These are phyloP conservation scores for Ceratoteleas bidentatus DNA, from an alignment of 1,140 invertebrate species.

Conservation along the genomic window DNA sequence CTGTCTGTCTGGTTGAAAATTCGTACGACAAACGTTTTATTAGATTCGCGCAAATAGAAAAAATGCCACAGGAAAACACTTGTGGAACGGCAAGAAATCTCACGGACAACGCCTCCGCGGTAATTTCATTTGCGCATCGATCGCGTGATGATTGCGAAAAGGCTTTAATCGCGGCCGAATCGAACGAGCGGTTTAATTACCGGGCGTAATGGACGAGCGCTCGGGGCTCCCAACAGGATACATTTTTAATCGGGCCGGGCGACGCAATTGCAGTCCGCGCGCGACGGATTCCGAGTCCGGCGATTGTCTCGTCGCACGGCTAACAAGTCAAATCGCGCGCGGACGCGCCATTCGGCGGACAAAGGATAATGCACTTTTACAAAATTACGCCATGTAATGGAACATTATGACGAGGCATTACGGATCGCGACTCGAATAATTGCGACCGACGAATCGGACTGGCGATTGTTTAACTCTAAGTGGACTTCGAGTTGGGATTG, in stretches of 20 bases:
- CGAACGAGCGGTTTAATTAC: conserved; percentile 64
- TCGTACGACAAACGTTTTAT: too few species aligned
- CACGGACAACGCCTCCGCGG: conserved; percentile 36
- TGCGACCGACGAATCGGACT: neutral
- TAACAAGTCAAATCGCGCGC: conserved; percentile 45
- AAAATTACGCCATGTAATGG: conserved; percentile 32
- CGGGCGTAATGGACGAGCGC: conserved; percentile 59
- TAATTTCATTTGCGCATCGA: conserved; percentile 60
- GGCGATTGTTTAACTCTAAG: too few species aligned
- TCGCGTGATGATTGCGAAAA: conserved; percentile 60
- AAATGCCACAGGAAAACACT: conserved; percentile 45
- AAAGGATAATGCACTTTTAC: conserved; percentile 50
- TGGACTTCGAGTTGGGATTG: too few species aligned
- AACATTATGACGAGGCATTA: conserved; percentile 33
- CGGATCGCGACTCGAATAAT: conserved; percentile 11
- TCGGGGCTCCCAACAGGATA: conserved; percentile 54
- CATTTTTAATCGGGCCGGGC: conserved; percentile 56
- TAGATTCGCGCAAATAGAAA: too few species aligned
- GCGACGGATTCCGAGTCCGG: conserved; percentile 42
- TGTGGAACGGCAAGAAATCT: conserved; percentile 54
- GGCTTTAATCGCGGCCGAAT: conserved; percentile 61
- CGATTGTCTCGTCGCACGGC: conserved; percentile 48
- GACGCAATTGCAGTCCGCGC: conserved; percentile 34
- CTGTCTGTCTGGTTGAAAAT: too few species aligned
- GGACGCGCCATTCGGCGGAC: conserved; percentile 29